These are phyloP conservation scores for Patella depressa DNA, from an alignment of 2,888 invertebrate species.

Conservation along the genomic window DNA sequence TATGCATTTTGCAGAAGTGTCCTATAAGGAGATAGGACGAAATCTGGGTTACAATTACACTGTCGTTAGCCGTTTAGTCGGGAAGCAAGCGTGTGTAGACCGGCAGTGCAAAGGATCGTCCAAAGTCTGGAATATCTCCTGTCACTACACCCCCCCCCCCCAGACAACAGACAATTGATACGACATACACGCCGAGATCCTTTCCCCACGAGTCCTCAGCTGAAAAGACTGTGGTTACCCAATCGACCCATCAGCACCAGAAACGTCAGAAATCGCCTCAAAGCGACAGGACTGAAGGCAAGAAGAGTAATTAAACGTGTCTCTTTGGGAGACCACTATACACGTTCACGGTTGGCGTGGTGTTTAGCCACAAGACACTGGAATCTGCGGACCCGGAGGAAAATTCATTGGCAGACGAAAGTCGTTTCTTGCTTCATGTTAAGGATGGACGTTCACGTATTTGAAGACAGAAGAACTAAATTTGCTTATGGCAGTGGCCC, in stretches of 20 bases:
- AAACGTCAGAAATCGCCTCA: slow-evolving; percentile 7
- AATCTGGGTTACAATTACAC: slow-evolving; percentile 11
- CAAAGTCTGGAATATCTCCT: not conserved
- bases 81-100: slow-evolving; percentile 13
- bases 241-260: slow-evolving; percentile 16
- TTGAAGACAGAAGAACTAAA: slow-evolving; percentile 16
- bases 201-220: not conserved
- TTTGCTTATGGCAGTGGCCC: slow-evolving; percentile 16
- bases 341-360: slow-evolving; percentile 12
- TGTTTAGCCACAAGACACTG: not conserved
- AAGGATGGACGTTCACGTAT: slow-evolving; percentile 13
- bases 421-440: slow-evolving; percentile 13
- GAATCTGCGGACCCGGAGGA: slow-evolving; percentile 12
- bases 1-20: not conserved
- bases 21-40: not conserved
- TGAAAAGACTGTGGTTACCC: slow-evolving; percentile 16
- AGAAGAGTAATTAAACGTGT: slow-evolving; percentile 9
- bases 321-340: slow-evolving; percentile 6
- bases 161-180: not conserved
- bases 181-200: not conserved
- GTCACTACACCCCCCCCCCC: not conserved
- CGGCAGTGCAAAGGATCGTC: too few species aligned
- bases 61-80: slow-evolving; percentile 11
- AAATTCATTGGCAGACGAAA: slow-evolving; percentile 15
- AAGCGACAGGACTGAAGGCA: slow-evolving; percentile 15